These are phyloP conservation scores for Conistra vaccinii DNA, from an alignment of 2,888 invertebrate genomes.

Conservation along the genomic window DNA sequence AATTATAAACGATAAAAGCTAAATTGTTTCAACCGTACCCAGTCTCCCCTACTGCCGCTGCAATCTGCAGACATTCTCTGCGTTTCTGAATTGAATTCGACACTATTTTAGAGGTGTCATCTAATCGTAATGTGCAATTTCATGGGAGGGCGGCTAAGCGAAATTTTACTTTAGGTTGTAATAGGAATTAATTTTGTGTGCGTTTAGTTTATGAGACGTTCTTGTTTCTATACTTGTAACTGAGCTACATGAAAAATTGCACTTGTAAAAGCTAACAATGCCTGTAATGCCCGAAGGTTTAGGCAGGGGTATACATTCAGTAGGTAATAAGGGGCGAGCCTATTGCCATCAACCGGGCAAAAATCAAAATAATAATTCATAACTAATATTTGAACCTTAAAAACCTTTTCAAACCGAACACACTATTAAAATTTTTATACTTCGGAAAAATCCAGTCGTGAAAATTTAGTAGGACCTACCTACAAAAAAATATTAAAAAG, in stretches of 20 bases:
- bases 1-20: too few species aligned
- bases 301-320: background rate
- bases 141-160: background rate
- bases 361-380: background rate
- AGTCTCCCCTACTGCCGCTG: too few species aligned
- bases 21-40: too few species aligned
- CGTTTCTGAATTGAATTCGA: constrained; percentile 44
- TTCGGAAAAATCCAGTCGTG: background rate
- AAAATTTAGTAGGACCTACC: background rate
- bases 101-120: constrained; percentile 18
- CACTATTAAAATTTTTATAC: background rate
- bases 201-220: background rate
- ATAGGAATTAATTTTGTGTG: constrained; percentile 1
- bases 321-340: background rate
- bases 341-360: background rate
- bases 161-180: background rate
- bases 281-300: background rate
- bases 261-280: background rate
- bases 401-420: background rate
- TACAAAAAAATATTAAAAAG: background rate
- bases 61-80: constrained; percentile 20
- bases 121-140: constrained; percentile 1
- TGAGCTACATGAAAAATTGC: background rate
- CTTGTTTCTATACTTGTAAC: background rate
- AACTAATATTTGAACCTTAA: background rate